Evolutionary conservation across 2,113 vertebrate genomes (phyloP), one percentile per base, ranked within the genome.

Genomic region (Cacatua alba): DNA sequence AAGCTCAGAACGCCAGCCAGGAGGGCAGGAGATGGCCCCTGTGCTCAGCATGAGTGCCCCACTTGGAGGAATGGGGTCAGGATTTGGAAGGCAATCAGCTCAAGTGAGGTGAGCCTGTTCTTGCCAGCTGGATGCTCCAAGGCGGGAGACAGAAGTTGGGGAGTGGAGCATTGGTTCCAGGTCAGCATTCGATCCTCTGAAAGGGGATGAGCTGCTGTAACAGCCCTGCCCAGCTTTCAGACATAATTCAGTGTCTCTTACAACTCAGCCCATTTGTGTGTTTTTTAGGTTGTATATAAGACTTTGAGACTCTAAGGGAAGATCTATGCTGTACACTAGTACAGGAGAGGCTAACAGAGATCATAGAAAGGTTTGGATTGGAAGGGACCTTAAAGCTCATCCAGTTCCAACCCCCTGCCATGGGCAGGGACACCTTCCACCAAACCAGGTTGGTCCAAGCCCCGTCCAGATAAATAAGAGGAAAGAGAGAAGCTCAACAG

Each of bases 221-320:
- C 53, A 48, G 55, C 51, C 41, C 75, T 43, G 70, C n/a, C 15
- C 62, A 29, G 26, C 29, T 51, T 35, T n/a, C 20, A 14, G 48
- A 46, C 1, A 0, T 21, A 75, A 62, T 23, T 2, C 0, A 12
- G 4, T 8, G 31, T 15, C 20, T 13, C 57, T 19, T 15, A 10
- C n/a, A 64, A 16, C 51, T 48, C 44, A 8, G 31, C 8, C 41
- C 23, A 31, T 41, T 55, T 6, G 13, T 7, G 60, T 17, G 13
- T 64, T 53, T 39, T 35, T 31, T 29, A 55, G 49, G 39, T 3
- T 31, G n/a, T 4, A 0, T 1, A 0, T 2, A 25, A 52, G 28
- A 17, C 55, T 74, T n/a, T 8, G 33, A 57, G 55, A 10, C 44
- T n/a, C 16, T 0, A 4, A 4, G 33, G 44, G 53, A 78, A 5